Percentiles rank a stretch among this genome's conserved stretches.
phyloP scores from a whole-genome alignment of 2,797 vertebrate species.

The Pseudochirops cupreus region DNA sequence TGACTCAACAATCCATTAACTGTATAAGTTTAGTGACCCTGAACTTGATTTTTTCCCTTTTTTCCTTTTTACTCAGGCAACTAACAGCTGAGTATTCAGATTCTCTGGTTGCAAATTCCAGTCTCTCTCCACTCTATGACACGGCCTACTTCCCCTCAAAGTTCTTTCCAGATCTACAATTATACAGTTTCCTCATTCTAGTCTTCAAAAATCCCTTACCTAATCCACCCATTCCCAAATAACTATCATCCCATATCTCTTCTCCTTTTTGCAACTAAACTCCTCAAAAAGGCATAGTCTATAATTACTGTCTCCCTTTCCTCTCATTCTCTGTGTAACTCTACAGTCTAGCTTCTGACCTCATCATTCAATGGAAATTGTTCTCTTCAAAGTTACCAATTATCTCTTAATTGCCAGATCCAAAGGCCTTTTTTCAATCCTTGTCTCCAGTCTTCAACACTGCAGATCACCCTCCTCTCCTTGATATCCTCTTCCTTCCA shows the following conservation, averaged over 20 bases:
- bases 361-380: background rate
- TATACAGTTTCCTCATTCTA: background rate
- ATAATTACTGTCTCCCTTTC: background rate
- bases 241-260: background rate
- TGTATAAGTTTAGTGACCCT: constrained; percentile 39
- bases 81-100: background rate
- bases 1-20: constrained; percentile 48
- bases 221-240: background rate
- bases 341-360: background rate
- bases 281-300: background rate
- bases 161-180: background rate
- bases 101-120: background rate
- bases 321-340: background rate
- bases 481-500: background rate
- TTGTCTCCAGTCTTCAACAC: background rate
- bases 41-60: constrained; percentile 44
- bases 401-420: background rate
- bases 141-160: background rate
- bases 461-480: background rate
- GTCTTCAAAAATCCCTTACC: background rate
- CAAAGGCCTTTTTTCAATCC: background rate
- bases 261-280: background rate
- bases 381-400: background rate
- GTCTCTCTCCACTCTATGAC: background rate
- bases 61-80: constrained; percentile 26